Base-by-base conservation (phyloP, 2,888 invertebrate species). In the Villa cingulata region DNA sequence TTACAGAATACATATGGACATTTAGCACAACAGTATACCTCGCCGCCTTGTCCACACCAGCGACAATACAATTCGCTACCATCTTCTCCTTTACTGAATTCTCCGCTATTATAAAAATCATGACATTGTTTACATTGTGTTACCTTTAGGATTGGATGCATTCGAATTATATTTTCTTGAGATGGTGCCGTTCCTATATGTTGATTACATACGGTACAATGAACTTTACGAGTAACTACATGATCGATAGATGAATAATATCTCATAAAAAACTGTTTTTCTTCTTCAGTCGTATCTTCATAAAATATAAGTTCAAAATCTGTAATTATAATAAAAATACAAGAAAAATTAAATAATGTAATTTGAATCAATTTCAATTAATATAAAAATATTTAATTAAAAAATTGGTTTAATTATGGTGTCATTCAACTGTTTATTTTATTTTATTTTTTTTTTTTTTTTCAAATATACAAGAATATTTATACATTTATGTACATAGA, bases 31-130 rank as follows among this genome's bases (percentile, higher is more conserved):
- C 86, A 86, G 59, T 84, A 81, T 1, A 86, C 82, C 65, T 81
- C 81, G 5, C 82, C 82, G 5, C 78, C 86, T 63, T 86, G 85
- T 0, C 86, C 86, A 60, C 86, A 86, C 86, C 86, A 86, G 43
- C 86, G 75, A 57, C 86, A 86, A 59, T 86, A 86, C 51, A 86
- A 68, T 62, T 86, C 86, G 16, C 85, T 86, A 20, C 84, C 84
- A 69, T 86, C 86, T 63, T 86, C 85, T 43, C 86, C 86, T 67
- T 84, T 84, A 50, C 83, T 83, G 64, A 86, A 86, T 57, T 82
- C 83, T 6, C 86, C 86, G 62, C 84, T 84, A 45, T 81, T 82
- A 60, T 86, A 86, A 62, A 86, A 86, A 37, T 81, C 77, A 56
- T 79, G 79, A 63, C 86, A 86, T 41, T 74, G 73, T 43, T 76